Evolutionary conservation across 2,888 invertebrate genomes (phyloP).

Genomic region (Junonia oenone): DNA sequence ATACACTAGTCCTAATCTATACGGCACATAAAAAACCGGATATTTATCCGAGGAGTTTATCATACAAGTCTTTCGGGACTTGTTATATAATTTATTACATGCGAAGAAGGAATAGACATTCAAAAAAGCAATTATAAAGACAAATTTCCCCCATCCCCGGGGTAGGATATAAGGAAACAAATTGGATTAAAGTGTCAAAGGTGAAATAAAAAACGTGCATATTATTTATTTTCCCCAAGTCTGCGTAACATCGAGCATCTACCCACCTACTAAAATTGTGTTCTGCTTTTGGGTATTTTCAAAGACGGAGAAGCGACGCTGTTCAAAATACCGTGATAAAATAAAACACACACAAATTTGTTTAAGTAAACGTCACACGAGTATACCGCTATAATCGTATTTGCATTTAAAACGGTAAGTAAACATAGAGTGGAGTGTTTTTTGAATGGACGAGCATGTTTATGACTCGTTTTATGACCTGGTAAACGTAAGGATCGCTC

Average conservation of each 20-base stretch:
- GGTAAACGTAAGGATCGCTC: constrained; percentile 73
- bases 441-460: constrained; percentile 71
- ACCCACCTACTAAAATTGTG: constrained; percentile 33
- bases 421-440: constrained; percentile 65
- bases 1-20: no score
- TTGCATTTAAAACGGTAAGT: constrained; percentile 75
- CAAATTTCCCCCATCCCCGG: constrained; percentile 67
- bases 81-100: constrained; percentile 8
- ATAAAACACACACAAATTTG: constrained; percentile 24
- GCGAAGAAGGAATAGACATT: constrained; percentile 47
- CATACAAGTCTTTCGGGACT: constrained; percentile 18
- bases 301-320: constrained; percentile 33
- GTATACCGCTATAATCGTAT: constrained; percentile 54
- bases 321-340: constrained; percentile 36
- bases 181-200: constrained; percentile 80
- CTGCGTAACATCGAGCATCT: constrained; percentile 58
- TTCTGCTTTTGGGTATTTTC: constrained; percentile 23
- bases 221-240: constrained; percentile 60
- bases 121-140: constrained; percentile 73
- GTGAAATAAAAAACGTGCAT: constrained; percentile 73
- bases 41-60: constrained; percentile 18
- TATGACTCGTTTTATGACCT: constrained; percentile 74
- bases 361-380: constrained; percentile 50
- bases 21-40: not conserved
- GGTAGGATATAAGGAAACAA: constrained; percentile 71